phyloP scores from a whole-genome alignment of 2,888 invertebrate species.

The Eurois occulta region DNA sequence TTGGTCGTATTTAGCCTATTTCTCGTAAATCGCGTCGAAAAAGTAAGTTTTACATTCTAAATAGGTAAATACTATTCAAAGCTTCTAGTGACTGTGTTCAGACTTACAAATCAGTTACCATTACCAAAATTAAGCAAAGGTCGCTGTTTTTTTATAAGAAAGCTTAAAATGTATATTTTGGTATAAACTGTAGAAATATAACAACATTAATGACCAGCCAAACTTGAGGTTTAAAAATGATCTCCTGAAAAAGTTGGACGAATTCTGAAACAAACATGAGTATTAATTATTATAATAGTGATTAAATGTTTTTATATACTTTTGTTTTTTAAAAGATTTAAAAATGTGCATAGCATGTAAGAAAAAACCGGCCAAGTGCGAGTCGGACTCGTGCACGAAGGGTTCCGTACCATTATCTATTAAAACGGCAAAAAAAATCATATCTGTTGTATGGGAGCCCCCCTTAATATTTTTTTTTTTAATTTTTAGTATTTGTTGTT shows the following conservation, averaged over 20 bases:
- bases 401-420: too few species aligned
- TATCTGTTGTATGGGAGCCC: too few species aligned
- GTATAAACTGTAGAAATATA: slow-evolving; percentile 83
- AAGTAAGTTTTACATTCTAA: slow-evolving; percentile 5
- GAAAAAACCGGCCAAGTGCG: too few species aligned
- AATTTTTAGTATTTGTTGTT: too few species aligned
- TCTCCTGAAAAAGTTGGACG: slow-evolving; percentile 72
- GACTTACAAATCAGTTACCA: slow-evolving; percentile 47
- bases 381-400: too few species aligned
- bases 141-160: slow-evolving; percentile 52
- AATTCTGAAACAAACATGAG: slow-evolving; percentile 79
- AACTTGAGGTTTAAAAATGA: slow-evolving; percentile 80
- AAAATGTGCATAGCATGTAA: background rate
- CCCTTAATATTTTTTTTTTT: too few species aligned
- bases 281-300: slow-evolving; percentile 16
- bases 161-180: slow-evolving; percentile 73
- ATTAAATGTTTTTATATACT: background rate
- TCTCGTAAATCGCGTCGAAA: background rate
- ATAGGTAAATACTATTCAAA: slow-evolving; percentile 20
- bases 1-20: background rate
- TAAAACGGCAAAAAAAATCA: too few species aligned
- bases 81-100: slow-evolving; percentile 50
- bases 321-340: background rate
- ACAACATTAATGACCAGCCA: slow-evolving; percentile 80
- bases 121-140: slow-evolving; percentile 9